Evolutionary conservation across 1,140 invertebrate species (phyloP).

Genomic region (Drosophila auraria): DNA sequence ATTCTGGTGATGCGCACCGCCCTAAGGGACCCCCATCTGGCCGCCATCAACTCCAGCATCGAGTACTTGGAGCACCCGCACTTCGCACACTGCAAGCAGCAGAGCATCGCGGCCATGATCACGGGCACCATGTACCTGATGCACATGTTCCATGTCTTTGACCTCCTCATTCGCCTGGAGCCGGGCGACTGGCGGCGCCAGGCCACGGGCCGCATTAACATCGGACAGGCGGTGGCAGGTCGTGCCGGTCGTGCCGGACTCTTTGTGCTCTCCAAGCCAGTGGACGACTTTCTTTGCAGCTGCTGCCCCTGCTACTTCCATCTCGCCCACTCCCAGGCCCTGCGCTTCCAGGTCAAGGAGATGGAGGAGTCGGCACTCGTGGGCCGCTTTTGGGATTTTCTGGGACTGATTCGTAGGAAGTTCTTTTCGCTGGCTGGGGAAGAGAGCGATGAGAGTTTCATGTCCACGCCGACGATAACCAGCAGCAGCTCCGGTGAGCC

Average conservation of each 20-base stretch:
- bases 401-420: not conserved
- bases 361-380: not conserved
- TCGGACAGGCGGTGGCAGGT: not conserved
- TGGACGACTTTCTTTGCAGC: constrained; percentile 35
- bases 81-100: constrained; percentile 45
- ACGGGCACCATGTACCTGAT: constrained; percentile 56
- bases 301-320: constrained; percentile 5
- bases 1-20: constrained; percentile 17
- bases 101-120: constrained; percentile 48
- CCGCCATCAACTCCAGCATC: not conserved
- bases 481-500: not conserved
- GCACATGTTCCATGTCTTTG: constrained; percentile 45
- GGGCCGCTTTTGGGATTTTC: not conserved
- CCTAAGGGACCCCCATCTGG: not conserved
- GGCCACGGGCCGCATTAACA: not conserved
- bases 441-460: constrained; percentile 32
- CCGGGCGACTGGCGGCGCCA: constrained; percentile 26
- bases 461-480: constrained; percentile 40
- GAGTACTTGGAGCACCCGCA: constrained; percentile 22
- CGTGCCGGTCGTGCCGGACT: constrained; percentile 42
- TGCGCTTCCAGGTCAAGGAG: not conserved
- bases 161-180: constrained; percentile 35
- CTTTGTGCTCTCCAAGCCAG: constrained; percentile 27
- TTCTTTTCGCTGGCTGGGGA: not conserved
- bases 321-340: constrained; percentile 28